A percentile compares a stretch with the other conserved stretches of the same genome.
phyloP scores from a whole-genome alignment of 1,140 invertebrate species.

The Chironomus striatipennis region DNA sequence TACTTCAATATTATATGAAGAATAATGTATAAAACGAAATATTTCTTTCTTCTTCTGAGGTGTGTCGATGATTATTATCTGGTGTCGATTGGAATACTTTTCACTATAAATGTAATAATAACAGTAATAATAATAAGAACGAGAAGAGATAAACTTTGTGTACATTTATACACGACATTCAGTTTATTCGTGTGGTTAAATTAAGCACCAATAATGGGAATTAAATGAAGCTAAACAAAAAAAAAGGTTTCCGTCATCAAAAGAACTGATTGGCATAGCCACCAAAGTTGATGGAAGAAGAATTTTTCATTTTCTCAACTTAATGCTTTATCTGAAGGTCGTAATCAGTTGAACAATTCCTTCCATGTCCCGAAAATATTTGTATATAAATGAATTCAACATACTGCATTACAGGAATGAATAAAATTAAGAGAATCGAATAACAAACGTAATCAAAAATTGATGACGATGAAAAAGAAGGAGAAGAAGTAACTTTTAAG shows the following conservation, averaged over 20 bases:
- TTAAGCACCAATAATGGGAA: no score
- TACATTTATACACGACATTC: no score
- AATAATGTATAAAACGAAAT: background rate
- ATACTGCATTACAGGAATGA: background rate
- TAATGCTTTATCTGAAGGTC: no score
- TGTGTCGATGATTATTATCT: slow-evolving; percentile 5
- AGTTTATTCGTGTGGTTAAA: no score
- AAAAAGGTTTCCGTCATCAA: background rate
- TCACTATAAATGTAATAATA: background rate
- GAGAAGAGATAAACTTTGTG: no score
- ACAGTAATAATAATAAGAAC: background rate
- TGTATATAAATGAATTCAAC: background rate
- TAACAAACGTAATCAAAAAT: no score
- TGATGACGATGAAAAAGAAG: background rate
- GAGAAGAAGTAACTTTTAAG: background rate
- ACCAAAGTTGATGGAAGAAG: background rate
- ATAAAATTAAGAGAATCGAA: background rate
- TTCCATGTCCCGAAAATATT: background rate
- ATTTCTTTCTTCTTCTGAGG: background rate
- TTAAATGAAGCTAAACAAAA: no score
- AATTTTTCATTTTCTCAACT: background rate
- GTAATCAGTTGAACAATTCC: no score
- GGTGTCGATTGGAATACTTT: slow-evolving; percentile 5
- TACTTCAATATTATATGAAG: no score
- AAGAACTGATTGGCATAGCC: background rate